These are phyloP conservation scores for Pempheris klunzingeri DNA, from an alignment of 2,797 vertebrate species.

Conservation along the genomic window DNA sequence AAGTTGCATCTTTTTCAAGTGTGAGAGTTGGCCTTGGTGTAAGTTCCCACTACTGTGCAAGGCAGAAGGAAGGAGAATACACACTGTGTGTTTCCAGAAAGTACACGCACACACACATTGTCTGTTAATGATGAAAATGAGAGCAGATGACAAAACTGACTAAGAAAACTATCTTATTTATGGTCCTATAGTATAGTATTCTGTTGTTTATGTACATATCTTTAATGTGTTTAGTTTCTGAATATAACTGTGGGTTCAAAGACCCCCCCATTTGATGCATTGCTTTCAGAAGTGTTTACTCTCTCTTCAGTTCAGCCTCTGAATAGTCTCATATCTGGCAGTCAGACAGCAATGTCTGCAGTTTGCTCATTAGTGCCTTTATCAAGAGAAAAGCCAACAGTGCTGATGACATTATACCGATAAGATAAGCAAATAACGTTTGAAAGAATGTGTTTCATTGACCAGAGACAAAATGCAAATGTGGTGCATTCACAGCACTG, in stretches of 20 bases:
- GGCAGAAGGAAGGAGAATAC: conserved; percentile 15
- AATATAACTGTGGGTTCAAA: conserved; percentile 42
- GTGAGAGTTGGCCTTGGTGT: conserved; percentile 55
- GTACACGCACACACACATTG: conserved; percentile 10
- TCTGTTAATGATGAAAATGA: conserved; percentile 42
- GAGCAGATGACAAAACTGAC: conserved; percentile 14
- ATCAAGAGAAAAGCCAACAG: conserved; percentile 33
- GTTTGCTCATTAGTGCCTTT: conserved; percentile 53
- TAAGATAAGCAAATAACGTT: conserved; percentile 11
- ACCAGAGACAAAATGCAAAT: conserved; percentile 29
- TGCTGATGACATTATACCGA: conserved; percentile 32
- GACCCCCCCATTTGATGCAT: conserved; percentile 25
- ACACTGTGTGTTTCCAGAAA: conserved; percentile 1
- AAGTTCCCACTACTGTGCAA: conserved; percentile 42
- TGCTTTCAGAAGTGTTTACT: conserved; percentile 42
- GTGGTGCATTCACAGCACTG: neutral
- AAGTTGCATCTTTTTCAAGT: conserved; percentile 60
- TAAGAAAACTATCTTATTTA: conserved; percentile 27
- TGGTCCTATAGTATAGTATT: conserved; percentile 5
- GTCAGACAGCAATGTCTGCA: conserved; percentile 31
- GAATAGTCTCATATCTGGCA: conserved; percentile 37
- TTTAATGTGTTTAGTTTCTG: conserved; percentile 33
- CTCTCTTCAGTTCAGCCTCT: conserved; percentile 27
- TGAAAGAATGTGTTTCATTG: conserved; percentile 13
- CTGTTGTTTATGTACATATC: no score